Evolutionary conservation across 1,140 invertebrate genomes (phyloP), one percentile per base, ranked within the genome.

Genomic region (Chironomus tepperi): DNA sequence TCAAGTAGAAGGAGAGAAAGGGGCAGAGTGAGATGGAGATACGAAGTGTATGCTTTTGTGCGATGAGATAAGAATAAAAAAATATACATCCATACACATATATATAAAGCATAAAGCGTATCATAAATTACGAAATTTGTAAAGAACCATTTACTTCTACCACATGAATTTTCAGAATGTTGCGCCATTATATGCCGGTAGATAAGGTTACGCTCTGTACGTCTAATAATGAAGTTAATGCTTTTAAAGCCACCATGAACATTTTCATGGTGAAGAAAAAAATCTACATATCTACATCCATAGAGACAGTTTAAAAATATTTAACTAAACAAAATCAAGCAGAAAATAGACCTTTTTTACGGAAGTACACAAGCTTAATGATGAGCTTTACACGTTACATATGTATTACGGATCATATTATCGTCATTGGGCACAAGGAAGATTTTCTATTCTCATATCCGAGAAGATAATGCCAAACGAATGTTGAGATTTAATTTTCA

Each of bases 51-150:
- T 57, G 10, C 47, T 57, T 57, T 57, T 57, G 47, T 57, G 12
- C 47, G 47, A 57, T 57, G 47, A 57, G 47, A 57, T 57, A 57
- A 57, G 47, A 57, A 57, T 57, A 15, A 47, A 47, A 47, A 57
- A 57, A 57, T n/a, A 34, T 34, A 34, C 24, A 34, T 34, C 24
- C 24, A 34, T 34, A 34, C 24, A 34, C 24, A 34, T n/a, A 57
- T 57, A 57, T n/a, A 57, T 12, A 12, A 57, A n/a, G 12, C n/a
- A 57, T 57, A 70, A 70, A 70, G 9, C 15, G 19, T 18, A 70
- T 70, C 65, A 70, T 70, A 70, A 70, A 70, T 70, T 70, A 70
- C 19, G 19, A 70, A 70, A 70, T 70, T 70, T 21, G 65, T 70
- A 70, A 70, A 70, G 65, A 70, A 19, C 65, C 65, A 70, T 70